Percentiles rank a stretch among this genome's conserved stretches.
Conservation (phyloP, 2,797 vertebrate species). For the Jordanella pulchra region DNA sequence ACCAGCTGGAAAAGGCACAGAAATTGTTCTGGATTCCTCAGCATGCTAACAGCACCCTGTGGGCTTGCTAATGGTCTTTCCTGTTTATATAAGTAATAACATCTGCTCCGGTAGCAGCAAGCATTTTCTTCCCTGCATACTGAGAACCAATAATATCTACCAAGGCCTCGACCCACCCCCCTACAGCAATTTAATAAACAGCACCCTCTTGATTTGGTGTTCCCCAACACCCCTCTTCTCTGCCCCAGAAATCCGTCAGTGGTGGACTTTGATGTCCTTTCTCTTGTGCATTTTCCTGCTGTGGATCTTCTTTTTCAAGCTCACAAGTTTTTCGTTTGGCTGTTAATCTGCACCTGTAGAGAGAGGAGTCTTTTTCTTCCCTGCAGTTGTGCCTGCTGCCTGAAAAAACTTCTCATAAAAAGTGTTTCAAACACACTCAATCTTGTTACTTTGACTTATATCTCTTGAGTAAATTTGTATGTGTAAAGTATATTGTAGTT, state of each 20-base stretch:
- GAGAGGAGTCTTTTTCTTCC: background rate
- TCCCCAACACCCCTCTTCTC: background rate
- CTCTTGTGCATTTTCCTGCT: constrained; percentile 6
- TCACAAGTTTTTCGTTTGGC: background rate
- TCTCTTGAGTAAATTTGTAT: background rate
- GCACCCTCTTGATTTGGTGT: constrained; percentile 1
- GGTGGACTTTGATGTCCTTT: constrained; percentile 10
- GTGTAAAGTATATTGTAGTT: background rate
- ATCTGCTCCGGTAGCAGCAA: constrained; percentile 3
- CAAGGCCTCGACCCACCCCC: background rate
- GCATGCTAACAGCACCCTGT: background rate
- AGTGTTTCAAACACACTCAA: background rate
- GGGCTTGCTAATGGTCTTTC: background rate
- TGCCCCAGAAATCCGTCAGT: constrained; percentile 4
- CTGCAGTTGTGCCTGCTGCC: background rate
- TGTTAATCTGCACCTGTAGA: constrained; percentile 1
- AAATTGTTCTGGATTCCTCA: background rate
- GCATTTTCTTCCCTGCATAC: background rate
- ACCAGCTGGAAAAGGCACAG: background rate
- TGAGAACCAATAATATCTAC: background rate
- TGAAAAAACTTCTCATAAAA: background rate
- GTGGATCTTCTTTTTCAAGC: constrained; percentile 1
- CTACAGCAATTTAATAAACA: background rate
- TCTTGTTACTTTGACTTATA: background rate
- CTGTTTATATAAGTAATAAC: constrained; percentile 2